These are phyloP conservation scores for Microplitis manilae DNA, from an alignment of 2,888 invertebrate genomes.

Conservation along the genomic window DNA sequence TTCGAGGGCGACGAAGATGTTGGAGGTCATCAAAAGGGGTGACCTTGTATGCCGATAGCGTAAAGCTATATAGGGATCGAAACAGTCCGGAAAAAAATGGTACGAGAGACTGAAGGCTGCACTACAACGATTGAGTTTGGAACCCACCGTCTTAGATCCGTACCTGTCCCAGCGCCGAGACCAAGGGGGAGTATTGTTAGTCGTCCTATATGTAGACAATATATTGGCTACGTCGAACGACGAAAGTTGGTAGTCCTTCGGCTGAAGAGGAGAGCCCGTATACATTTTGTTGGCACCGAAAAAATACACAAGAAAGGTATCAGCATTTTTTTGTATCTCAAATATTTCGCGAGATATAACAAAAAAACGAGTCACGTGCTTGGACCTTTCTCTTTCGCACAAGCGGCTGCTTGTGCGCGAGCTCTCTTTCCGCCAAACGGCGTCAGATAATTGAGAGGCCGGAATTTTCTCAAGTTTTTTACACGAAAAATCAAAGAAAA, in stretches of 20 bases:
- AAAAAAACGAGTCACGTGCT: too few species aligned
- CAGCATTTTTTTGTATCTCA: too few species aligned
- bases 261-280: too few species aligned
- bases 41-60: slow-evolving; percentile 29
- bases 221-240: slow-evolving; percentile 43
- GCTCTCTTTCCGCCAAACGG: too few species aligned
- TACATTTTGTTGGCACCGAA: too few species aligned
- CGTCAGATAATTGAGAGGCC: too few species aligned
- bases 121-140: slow-evolving; percentile 21
- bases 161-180: slow-evolving; percentile 23
- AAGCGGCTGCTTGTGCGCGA: too few species aligned
- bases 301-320: too few species aligned
- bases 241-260: background rate
- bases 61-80: slow-evolving; percentile 38
- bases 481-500: too few species aligned
- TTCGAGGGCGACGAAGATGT: background rate
- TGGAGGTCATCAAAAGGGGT: background rate
- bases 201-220: slow-evolving; percentile 37
- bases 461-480: too few species aligned
- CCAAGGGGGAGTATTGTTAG: background rate
- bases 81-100: slow-evolving; percentile 41
- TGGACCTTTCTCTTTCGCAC: too few species aligned
- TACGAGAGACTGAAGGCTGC: slow-evolving; percentile 30
- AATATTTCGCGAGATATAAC: too few species aligned
- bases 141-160: slow-evolving; percentile 26